phyloP scores from a whole-genome alignment of 2,113 vertebrate genomes.

The Hiodon alosoides region DNA sequence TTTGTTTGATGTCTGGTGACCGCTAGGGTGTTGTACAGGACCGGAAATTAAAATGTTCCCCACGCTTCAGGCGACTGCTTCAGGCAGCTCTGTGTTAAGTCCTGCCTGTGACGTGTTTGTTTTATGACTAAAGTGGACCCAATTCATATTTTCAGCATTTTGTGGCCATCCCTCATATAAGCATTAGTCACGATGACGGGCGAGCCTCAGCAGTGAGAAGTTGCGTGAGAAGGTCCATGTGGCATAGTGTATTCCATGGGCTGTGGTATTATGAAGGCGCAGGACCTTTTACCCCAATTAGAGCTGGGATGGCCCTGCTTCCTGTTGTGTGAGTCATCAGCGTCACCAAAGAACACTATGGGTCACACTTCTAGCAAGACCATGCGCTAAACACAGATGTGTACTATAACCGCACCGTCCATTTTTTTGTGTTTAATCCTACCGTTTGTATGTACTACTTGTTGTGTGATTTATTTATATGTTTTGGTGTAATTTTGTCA shows the following conservation, averaged over 20 bases:
- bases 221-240: not conserved
- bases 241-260: conserved; percentile 21
- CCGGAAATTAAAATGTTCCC: not conserved
- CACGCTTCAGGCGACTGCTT: not conserved
- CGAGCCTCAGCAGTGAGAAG: too few species aligned
- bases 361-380: not conserved
- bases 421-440: too few species aligned
- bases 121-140: not conserved
- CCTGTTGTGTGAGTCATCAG: not conserved
- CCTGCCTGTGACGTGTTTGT: not conserved
- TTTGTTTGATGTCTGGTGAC: not conserved
- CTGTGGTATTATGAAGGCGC: conserved; percentile 19
- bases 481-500: too few species aligned
- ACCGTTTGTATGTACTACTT: too few species aligned
- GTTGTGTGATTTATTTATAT: too few species aligned
- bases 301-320: not conserved
- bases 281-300: not conserved
- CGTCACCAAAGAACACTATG: not conserved
- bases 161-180: not conserved
- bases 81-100: not conserved
- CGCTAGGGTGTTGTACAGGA: not conserved
- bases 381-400: not conserved
- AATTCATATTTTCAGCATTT: not conserved
- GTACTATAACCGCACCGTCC: not conserved
- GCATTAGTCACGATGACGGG: not conserved